A percentile compares a stretch with the other conserved stretches of the same genome.
Evolutionary conservation across 2,113 vertebrate genomes (phyloP).

Genomic region (Myiozetetes cayanensis): DNA sequence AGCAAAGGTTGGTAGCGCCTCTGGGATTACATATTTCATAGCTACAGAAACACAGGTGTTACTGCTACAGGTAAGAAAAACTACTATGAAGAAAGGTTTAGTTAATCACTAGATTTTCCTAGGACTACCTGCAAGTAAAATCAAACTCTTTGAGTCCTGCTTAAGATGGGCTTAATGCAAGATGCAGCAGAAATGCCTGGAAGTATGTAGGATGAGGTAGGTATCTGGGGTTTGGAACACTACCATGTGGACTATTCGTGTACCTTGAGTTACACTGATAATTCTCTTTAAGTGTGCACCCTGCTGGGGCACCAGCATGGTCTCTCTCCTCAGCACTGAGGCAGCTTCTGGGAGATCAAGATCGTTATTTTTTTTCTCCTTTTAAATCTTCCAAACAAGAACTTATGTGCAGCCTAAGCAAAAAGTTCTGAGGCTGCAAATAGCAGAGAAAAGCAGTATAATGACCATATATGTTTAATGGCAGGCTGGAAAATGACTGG

Average conservation of each 20-base stretch:
- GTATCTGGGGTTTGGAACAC: background rate
- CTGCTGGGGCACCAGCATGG: background rate
- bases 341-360: background rate
- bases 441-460: background rate
- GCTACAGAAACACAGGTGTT: background rate
- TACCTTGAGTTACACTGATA: background rate
- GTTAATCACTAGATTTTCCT: conserved; percentile 30
- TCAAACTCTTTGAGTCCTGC: background rate
- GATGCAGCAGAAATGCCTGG: background rate
- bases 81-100: background rate
- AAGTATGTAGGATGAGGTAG: background rate
- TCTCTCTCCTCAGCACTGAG: background rate
- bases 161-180: background rate
- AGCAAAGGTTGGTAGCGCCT: background rate
- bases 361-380: background rate
- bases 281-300: background rate
- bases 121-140: background rate
- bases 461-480: conserved; percentile 1
- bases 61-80: background rate
- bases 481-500: background rate
- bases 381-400: conserved; percentile 24
- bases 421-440: conserved; percentile 29
- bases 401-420: conserved; percentile 42
- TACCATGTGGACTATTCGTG: background rate
- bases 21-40: background rate